These are phyloP conservation scores for Epirrhoe tristata DNA, from an alignment of 2,888 invertebrate genomes.

Conservation along the genomic window DNA sequence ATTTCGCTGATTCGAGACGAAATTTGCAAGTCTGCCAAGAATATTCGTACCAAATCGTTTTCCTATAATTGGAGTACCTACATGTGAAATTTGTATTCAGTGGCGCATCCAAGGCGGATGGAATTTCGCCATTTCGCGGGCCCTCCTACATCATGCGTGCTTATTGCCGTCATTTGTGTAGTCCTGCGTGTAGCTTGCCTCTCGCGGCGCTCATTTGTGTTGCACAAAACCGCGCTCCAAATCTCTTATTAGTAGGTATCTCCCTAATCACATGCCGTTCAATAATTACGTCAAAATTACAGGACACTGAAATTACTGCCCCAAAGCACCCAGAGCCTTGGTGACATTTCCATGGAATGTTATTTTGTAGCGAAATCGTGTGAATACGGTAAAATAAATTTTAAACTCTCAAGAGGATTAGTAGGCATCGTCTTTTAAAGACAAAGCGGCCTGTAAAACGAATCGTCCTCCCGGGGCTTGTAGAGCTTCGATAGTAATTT, in stretches of 20 bases:
- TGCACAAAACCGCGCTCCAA: conserved; percentile 20
- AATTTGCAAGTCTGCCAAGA: conserved; percentile 86
- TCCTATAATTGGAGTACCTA: conserved; percentile 83
- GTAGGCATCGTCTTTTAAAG: conserved; percentile 67
- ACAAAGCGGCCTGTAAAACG: conserved; percentile 67
- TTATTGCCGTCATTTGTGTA: conserved; percentile 81
- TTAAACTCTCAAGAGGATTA: conserved; percentile 61
- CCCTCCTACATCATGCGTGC: conserved; percentile 82
- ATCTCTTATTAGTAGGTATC: conserved; percentile 29
- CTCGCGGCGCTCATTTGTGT: conserved; percentile 45
- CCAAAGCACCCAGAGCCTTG: not conserved
- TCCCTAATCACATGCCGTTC: conserved; percentile 19
- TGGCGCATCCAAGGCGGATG: conserved; percentile 82
- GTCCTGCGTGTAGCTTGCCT: conserved; percentile 62
- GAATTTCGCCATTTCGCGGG: conserved; percentile 80
- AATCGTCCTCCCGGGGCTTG: conserved; percentile 67
- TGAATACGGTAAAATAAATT: conserved; percentile 55
- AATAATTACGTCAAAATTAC: conserved; percentile 9
- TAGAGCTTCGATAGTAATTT: conserved; percentile 64
- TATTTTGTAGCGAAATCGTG: conserved; percentile 17
- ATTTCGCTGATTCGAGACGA: conserved; percentile 82
- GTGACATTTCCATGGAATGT: not conserved
- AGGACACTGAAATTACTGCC: conserved; percentile 1
- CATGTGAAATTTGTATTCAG: conserved; percentile 85
- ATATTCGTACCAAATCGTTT: conserved; percentile 85